These are phyloP conservation scores for Brachyistius frenatus DNA, from an alignment of 2,113 vertebrate species.

Conservation along the genomic window DNA sequence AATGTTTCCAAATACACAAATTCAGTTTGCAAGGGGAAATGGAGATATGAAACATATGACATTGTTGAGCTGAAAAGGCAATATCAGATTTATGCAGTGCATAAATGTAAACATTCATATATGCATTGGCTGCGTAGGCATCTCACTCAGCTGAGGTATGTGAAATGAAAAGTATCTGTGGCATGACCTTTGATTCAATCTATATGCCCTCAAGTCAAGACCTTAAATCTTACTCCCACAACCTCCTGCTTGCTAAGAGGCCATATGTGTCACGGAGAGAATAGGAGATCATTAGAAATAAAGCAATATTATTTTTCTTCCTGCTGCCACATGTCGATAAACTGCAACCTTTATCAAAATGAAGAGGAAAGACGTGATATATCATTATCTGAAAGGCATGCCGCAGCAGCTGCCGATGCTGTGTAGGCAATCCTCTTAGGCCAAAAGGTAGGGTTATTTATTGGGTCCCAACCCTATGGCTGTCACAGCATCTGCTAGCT, in stretches of 20 bases:
- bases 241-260: conserved; percentile 63
- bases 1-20: conserved; percentile 70
- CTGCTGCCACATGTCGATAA: conserved; percentile 70
- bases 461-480: conserved; percentile 25
- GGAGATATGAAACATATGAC: conserved; percentile 68
- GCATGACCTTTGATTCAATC: conserved; percentile 77
- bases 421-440: conserved; percentile 81
- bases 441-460: conserved; percentile 75
- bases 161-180: conserved; percentile 74
- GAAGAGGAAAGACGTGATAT: conserved; percentile 70
- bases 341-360: conserved; percentile 80
- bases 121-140: conserved; percentile 46
- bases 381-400: conserved; percentile 75
- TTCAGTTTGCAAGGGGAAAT: conserved; percentile 62
- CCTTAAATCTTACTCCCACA: conserved; percentile 77
- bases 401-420: conserved; percentile 60
- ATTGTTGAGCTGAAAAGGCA: conserved; percentile 50
- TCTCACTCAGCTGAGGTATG: conserved; percentile 54
- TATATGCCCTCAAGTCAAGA: conserved; percentile 71
- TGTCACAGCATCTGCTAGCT: conserved; percentile 59
- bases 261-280: conserved; percentile 72
- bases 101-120: conserved; percentile 66
- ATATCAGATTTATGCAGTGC: conserved; percentile 63
- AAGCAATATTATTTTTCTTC: conserved; percentile 75
- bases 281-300: conserved; percentile 76